Evolutionary conservation across 1,140 invertebrate species (phyloP).

Genomic region (Paramacrobiotus metropolitanus): DNA sequence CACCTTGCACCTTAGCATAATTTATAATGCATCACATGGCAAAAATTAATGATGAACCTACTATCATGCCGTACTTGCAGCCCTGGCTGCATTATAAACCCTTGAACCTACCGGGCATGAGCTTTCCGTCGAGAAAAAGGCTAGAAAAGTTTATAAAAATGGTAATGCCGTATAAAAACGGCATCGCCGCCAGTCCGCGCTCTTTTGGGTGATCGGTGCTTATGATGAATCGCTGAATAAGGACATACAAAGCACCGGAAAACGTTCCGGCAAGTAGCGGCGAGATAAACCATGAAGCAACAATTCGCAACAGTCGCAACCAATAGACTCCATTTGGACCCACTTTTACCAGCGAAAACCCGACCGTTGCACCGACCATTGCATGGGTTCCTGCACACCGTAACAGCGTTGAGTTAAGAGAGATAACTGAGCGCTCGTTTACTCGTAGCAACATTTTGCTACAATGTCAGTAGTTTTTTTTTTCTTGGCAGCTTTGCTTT

Average conservation of each 20-base stretch:
- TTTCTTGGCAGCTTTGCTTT: no score
- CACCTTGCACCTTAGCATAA: no score
- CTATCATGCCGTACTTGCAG: no score
- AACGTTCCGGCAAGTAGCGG: conserved; percentile 71
- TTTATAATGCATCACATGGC: no score
- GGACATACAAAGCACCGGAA: conserved; percentile 51
- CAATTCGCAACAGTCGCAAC: conserved; percentile 22
- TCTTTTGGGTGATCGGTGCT: conserved; percentile 43
- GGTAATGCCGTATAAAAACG: conserved; percentile 75
- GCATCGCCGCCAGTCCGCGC: conserved; percentile 54
- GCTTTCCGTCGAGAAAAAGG: neutral
- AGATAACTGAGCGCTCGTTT: neutral
- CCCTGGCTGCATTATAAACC: no score
- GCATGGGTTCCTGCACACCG: conserved; percentile 47
- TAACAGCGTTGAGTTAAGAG: neutral
- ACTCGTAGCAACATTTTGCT: neutral
- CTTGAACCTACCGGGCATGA: no score
- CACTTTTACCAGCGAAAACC: conserved; percentile 72
- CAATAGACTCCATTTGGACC: conserved; percentile 62
- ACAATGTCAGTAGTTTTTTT: no score
- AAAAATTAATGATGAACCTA: no score
- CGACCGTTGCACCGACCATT: conserved; percentile 89
- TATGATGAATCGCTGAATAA: conserved; percentile 60
- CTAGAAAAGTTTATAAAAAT: conserved; percentile 53
- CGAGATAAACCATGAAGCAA: conserved; percentile 88